A percentile compares a stretch with the other conserved stretches of the same genome.
These are phyloP conservation scores for Candidula unifasciata DNA, from an alignment of 2,888 invertebrate species.

Conservation along the genomic window DNA sequence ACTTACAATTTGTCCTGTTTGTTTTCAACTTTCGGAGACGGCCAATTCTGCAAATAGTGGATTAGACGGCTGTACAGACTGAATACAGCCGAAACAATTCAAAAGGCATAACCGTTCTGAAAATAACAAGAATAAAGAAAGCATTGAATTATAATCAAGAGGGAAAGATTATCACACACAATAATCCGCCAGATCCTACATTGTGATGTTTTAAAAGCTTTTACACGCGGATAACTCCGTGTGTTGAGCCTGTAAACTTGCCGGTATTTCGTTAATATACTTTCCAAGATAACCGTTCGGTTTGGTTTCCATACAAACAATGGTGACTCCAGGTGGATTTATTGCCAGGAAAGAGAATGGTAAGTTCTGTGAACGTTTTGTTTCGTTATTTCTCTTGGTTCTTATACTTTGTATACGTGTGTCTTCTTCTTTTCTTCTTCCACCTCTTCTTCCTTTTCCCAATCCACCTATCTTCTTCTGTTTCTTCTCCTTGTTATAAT, in stretches of 20 bases:
- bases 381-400: neutral
- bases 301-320: neutral
- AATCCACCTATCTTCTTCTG: no score
- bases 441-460: no score
- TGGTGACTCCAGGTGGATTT: constrained; percentile 28
- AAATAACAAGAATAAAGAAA: neutral
- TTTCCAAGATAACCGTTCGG: no score
- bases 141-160: neutral
- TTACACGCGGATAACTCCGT: neutral
- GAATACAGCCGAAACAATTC: no score
- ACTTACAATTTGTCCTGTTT: no score
- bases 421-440: no score
- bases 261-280: neutral
- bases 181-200: neutral
- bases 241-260: neutral
- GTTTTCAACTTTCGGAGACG: no score
- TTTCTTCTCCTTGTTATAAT: no score
- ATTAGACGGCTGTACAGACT: no score
- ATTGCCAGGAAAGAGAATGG: constrained; percentile 17
- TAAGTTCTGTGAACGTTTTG: neutral
- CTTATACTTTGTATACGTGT: neutral
- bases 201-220: neutral
- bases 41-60: no score
- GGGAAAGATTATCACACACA: neutral
- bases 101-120: no score